Evolutionary conservation across 1,140 invertebrate species (phyloP).

Genomic region (Diabrotica virgifera): DNA sequence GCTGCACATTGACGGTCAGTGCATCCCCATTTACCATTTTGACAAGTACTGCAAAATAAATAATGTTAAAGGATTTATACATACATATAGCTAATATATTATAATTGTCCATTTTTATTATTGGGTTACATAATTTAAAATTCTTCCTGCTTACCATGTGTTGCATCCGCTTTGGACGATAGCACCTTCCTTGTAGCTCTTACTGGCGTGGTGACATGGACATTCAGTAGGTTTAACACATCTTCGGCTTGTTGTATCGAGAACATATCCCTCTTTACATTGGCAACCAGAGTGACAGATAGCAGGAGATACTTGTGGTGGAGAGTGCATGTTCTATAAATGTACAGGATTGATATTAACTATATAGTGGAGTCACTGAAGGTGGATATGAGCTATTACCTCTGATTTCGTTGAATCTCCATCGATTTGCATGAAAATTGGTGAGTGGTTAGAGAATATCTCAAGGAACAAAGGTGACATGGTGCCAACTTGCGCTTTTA

Average conservation of each 20-base stretch:
- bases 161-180: constrained; percentile 79
- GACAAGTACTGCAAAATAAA: constrained; percentile 53
- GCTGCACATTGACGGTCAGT: constrained; percentile 62
- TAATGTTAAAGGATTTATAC: background rate
- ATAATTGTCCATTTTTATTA: background rate
- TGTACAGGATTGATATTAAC: background rate
- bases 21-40: constrained; percentile 67
- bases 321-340: constrained; percentile 68
- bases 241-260: constrained; percentile 61
- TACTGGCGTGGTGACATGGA: constrained; percentile 84
- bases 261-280: constrained; percentile 72
- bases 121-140: background rate
- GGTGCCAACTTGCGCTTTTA: too few relatives aligned
- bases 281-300: constrained; percentile 75
- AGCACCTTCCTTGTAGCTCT: constrained; percentile 74
- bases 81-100: background rate
- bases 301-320: constrained; percentile 48
- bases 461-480: too few relatives aligned
- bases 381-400: too few relatives aligned
- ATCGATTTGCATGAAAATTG: too few relatives aligned
- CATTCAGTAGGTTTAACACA: constrained; percentile 72
- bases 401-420: too few relatives aligned
- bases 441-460: too few relatives aligned
- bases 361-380: too few relatives aligned
- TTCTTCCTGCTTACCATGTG: constrained; percentile 60